These are phyloP conservation scores for Saxicola maurus DNA, from an alignment of 2,797 vertebrate genomes.

Conservation along the genomic window DNA sequence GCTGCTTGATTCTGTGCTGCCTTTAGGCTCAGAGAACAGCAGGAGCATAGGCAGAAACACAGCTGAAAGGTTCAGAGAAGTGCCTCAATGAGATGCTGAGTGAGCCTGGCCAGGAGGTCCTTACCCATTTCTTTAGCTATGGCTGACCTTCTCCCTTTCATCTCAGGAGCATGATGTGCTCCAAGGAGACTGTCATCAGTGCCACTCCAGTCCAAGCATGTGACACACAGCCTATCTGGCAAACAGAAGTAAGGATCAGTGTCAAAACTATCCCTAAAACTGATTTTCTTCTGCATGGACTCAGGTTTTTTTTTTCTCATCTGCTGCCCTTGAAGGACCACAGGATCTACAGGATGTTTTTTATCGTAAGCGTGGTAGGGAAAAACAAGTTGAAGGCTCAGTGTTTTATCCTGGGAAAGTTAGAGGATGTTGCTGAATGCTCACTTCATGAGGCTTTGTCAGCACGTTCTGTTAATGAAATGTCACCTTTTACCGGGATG, in stretches of 20 bases:
- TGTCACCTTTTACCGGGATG: background rate
- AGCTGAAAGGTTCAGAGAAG: background rate
- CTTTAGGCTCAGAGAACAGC: background rate
- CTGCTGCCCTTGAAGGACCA: background rate
- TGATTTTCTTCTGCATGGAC: background rate
- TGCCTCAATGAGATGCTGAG: background rate
- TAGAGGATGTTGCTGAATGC: conserved; percentile 11
- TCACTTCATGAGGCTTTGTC: conserved; percentile 14
- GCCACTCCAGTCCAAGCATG: background rate
- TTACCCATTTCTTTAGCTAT: background rate
- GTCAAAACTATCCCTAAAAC: background rate
- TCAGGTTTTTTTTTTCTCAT: background rate
- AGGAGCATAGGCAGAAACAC: background rate
- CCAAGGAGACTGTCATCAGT: background rate
- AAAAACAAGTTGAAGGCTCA: background rate
- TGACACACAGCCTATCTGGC: background rate
- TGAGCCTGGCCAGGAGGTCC: background rate
- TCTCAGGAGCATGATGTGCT: background rate
- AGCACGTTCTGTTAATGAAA: conserved; percentile 35
- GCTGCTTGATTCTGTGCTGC: background rate
- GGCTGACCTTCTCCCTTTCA: background rate
- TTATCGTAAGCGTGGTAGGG: background rate
- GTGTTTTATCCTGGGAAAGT: background rate
- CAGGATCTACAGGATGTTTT: background rate
- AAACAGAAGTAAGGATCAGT: background rate